Conservation (phyloP, 2,888 invertebrate genomes). For the Eurytoma californica region DNA sequence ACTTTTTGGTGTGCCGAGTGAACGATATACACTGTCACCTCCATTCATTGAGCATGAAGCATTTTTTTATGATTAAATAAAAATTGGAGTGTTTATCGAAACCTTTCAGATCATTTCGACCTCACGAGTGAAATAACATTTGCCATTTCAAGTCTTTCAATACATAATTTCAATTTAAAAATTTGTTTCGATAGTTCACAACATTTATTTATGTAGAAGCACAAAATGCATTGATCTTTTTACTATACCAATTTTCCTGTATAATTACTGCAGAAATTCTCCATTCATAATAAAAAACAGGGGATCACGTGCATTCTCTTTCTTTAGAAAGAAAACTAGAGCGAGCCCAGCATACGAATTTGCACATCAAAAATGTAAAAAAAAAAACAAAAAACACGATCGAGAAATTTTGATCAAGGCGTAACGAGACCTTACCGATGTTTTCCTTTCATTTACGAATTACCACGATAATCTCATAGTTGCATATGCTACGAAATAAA, state of each 20-base stretch:
- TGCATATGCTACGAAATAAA: constrained; percentile 40
- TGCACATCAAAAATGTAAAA: constrained; percentile 22
- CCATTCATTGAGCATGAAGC: no score
- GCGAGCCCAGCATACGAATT: constrained; percentile 50
- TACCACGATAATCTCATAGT: constrained; percentile 56
- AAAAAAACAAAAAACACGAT: background rate
- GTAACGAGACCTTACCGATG: constrained; percentile 44
- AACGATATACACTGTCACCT: background rate
- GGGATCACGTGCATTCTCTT: background rate
- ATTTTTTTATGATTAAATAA: no score
- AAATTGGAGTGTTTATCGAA: no score
- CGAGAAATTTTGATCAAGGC: constrained; percentile 34
- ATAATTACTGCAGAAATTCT: no score
- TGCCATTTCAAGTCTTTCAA: no score
- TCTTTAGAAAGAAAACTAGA: background rate
- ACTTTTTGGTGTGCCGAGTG: background rate
- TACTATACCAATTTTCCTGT: no score
- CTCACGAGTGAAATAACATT: no score
- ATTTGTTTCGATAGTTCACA: no score
- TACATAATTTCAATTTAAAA: no score
- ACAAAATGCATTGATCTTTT: no score
- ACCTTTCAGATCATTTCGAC: no score
- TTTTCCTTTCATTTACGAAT: constrained; percentile 42
- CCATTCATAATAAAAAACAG: background rate
- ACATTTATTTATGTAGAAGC: no score